phyloP scores from a whole-genome alignment of 2,113 vertebrate genomes.

The Rousettus leschenaultii region DNA sequence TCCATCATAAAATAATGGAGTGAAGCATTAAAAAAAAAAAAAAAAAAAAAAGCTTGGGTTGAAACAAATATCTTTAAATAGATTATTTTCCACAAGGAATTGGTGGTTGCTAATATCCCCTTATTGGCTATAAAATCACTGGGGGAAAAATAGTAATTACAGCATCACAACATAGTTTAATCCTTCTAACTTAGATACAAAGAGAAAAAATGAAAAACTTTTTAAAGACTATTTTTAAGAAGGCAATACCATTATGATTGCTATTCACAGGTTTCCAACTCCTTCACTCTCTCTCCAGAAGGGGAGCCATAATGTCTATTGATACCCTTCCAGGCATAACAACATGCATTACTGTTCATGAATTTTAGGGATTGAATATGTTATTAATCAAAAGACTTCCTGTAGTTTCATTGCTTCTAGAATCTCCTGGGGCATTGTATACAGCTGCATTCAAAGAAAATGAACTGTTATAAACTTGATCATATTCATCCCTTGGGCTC shows the following conservation, averaged over 20 bases:
- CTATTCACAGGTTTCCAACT: not conserved
- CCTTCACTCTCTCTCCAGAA: slow-evolving; percentile 41
- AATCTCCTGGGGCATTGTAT: slow-evolving; percentile 71
- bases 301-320: not conserved
- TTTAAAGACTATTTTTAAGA: slow-evolving; percentile 44
- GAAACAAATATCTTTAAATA: slow-evolving; percentile 61
- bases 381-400: slow-evolving; percentile 72
- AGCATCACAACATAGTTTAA: slow-evolving; percentile 47
- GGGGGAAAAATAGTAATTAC: slow-evolving; percentile 65
- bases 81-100: slow-evolving; percentile 61
- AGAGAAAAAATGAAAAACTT: not conserved
- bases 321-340: slow-evolving; percentile 37
- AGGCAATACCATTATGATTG: slow-evolving; percentile 4
- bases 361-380: slow-evolving; percentile 52
- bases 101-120: slow-evolving; percentile 64
- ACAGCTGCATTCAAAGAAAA: slow-evolving; percentile 76
- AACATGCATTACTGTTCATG: slow-evolving; percentile 39
- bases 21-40: slow-evolving; percentile 41
- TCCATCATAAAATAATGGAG: slow-evolving; percentile 61
- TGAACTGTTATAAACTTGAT: slow-evolving; percentile 72
- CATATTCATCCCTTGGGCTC: slow-evolving; percentile 75
- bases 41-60: not conserved
- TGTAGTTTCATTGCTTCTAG: slow-evolving; percentile 59
- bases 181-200: slow-evolving; percentile 9
- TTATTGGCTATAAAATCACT: slow-evolving; percentile 72